Evolutionary conservation across 2,113 vertebrate genomes (phyloP).

Genomic region (Trematocara unimaculatum): DNA sequence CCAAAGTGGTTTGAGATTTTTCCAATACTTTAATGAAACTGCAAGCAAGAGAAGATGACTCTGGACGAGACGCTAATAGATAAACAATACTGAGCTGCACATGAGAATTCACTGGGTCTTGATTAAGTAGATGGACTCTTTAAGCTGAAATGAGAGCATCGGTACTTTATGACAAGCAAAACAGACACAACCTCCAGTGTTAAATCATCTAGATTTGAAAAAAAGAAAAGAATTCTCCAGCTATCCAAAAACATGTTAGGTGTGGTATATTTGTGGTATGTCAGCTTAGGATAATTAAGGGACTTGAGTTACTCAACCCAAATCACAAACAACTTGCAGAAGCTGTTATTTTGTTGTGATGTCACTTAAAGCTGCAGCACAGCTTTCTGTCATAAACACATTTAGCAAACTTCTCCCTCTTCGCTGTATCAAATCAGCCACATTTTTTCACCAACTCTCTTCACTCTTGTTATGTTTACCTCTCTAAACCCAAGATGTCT

Average conservation of each 20-base stretch:
- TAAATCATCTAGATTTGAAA: background rate
- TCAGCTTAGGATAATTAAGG: slow-evolving; percentile 11
- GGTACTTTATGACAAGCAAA: background rate
- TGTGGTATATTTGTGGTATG: slow-evolving; percentile 31
- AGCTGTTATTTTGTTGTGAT: slow-evolving; percentile 17
- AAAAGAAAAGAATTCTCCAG: background rate
- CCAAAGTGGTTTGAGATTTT: background rate
- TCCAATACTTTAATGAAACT: slow-evolving; percentile 4
- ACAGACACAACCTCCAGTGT: background rate
- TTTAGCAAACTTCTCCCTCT: background rate
- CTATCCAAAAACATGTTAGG: background rate
- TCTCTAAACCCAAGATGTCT: slow-evolving; percentile 5
- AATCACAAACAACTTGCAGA: slow-evolving; percentile 28
- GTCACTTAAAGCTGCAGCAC: background rate
- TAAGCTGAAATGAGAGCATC: background rate
- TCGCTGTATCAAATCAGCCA: background rate
- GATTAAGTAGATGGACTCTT: background rate
- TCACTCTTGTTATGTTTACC: slow-evolving; percentile 7
- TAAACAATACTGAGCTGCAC: background rate
- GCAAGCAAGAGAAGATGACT: background rate
- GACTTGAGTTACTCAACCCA: background rate
- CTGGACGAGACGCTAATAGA: background rate
- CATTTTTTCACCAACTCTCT: background rate
- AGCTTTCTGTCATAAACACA: background rate
- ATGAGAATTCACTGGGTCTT: background rate